Base-by-base conservation (phyloP, 2,113 vertebrate genomes). In the Camelus dromedarius region DNA sequence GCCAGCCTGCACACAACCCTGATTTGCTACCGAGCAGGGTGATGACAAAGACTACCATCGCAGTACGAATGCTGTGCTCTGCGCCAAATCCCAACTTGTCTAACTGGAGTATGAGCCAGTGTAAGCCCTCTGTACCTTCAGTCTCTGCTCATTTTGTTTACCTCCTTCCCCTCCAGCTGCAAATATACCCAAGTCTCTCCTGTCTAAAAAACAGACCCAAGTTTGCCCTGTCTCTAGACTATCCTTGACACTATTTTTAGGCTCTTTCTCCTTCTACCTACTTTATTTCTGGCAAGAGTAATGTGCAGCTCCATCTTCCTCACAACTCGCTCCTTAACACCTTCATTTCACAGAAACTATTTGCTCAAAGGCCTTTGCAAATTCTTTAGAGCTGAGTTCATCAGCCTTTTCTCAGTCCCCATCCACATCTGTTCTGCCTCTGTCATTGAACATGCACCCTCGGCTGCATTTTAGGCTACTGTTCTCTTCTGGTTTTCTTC, bases 351-450 rank as follows among this genome's bases (percentile, higher is more conserved):
- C 22, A 38, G 52, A 56, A 90, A 52, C 60, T 54, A 16, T 88
- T 83, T 87, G 77, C 48, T 56, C 75, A 90, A 76, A 90, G 42
- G 67, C 64, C 67, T 14, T 58, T 60, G 52, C 22, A 42, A 50
- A 69, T 76, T 90, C 89, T 90, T 60, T 64, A 90, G 10, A 82
- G 80, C 46, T 82, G 66, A 82, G 67, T 76, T 85, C 72, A 85
- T 52, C 3, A 24, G 26, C 54, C 35, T 86, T 79, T 92, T 73
- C 89, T 95, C 89, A 93, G 54, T 52, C 32, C 72, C 85, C 56
- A 85, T 52, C 12, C 38, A 28, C 22, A 52, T 85, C 77, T 52
- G 9, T 81, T 81, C 52, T 90, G 58, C 28, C 89, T 1, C 24
- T 69, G 42, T 69, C 58, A 42, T 32, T 30, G 20, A 82, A 48